phyloP scores from a whole-genome alignment of 2,888 invertebrate genomes.

The Acleris holmiana region DNA sequence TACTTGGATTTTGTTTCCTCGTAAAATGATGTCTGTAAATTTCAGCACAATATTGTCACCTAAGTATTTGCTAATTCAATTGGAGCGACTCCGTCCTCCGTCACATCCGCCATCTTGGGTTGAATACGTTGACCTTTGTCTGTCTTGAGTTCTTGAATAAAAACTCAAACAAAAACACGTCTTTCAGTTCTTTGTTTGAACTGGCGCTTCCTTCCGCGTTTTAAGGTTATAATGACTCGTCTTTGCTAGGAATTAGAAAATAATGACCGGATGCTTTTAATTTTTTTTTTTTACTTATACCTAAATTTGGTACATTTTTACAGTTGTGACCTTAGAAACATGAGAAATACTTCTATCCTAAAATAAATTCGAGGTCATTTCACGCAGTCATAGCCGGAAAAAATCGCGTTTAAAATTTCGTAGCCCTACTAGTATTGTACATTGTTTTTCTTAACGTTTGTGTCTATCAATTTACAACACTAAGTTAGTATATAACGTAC shows the following conservation, averaged over 20 bases:
- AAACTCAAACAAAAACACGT: background rate
- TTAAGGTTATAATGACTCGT: background rate
- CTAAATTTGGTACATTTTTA: too few relatives aligned
- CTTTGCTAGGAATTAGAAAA: background rate
- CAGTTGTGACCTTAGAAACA: too few relatives aligned
- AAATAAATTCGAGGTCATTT: too few relatives aligned
- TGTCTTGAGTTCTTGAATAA: slow-evolving; percentile 16
- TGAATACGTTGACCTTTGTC: slow-evolving; percentile 32
- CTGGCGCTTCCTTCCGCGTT: slow-evolving; percentile 12
- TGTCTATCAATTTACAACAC: too few relatives aligned
- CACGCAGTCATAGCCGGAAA: too few relatives aligned
- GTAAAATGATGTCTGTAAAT: background rate
- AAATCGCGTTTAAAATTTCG: too few relatives aligned
- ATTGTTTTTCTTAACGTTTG: too few relatives aligned
- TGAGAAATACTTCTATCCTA: too few relatives aligned
- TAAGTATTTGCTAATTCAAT: slow-evolving; percentile 21
- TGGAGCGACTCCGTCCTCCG: background rate
- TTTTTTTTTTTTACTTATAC: too few relatives aligned
- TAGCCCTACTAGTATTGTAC: too few relatives aligned
- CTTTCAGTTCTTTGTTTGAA: slow-evolving; percentile 14
- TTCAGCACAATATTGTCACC: background rate
- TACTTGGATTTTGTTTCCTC: background rate
- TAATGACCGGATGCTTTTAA: too few relatives aligned
- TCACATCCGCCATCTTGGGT: slow-evolving; percentile 29
- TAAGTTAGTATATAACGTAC: too few relatives aligned